Conservation (phyloP, 2,113 vertebrate species). For the Tylochromis polylepis region DNA sequence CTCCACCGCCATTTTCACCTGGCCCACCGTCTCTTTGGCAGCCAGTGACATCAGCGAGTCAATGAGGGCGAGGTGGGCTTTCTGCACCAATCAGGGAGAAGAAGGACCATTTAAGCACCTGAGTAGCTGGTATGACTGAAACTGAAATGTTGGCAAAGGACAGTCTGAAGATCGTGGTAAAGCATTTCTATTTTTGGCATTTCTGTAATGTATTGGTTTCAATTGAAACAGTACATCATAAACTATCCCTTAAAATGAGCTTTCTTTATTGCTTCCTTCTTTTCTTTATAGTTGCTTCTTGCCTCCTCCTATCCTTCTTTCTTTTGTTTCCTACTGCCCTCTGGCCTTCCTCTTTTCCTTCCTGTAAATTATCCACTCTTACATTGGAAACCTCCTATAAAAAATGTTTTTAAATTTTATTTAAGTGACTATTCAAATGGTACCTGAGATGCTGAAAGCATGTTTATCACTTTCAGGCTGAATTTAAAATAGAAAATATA, state of each 20-base stretch:
- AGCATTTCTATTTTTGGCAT: neutral
- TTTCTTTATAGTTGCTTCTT: neutral
- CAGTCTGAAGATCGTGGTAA: neutral
- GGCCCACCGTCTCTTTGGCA: conserved; percentile 74
- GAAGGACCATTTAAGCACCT: neutral
- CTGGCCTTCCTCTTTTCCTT: neutral
- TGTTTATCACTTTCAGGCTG: neutral
- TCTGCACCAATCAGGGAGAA: conserved; percentile 50
- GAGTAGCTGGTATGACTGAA: neutral
- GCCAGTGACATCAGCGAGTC: conserved; percentile 83
- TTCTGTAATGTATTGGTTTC: neutral
- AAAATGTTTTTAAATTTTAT: accelerated
- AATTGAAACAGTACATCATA: neutral
- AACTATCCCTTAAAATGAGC: neutral
- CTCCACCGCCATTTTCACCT: conserved; percentile 71
- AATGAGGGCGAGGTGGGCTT: conserved; percentile 83
- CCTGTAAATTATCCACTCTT: neutral
- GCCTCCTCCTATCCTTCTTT: neutral
- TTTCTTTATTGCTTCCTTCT: neutral
- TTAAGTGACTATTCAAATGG: neutral
- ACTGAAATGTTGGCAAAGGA: neutral
- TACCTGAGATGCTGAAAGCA: neutral
- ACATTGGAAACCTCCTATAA: neutral
- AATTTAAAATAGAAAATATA: neutral
- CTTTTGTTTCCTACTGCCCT: neutral